A percentile compares a stretch with the other conserved stretches of the same genome.
These are phyloP conservation scores for Amorpha juglandis DNA, from an alignment of 2,888 invertebrate genomes.

Conservation along the genomic window DNA sequence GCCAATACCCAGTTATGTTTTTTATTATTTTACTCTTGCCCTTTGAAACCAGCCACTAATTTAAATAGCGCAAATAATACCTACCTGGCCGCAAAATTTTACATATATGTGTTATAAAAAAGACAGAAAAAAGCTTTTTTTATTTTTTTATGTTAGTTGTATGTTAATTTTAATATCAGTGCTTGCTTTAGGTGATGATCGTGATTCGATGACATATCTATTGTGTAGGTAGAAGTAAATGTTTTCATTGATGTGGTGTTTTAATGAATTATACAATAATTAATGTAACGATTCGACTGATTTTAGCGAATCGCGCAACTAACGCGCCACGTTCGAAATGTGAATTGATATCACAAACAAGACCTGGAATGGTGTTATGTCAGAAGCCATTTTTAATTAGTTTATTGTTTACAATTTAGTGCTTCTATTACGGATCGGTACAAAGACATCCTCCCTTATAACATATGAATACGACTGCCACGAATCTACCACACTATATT, in stretches of 20 bases:
- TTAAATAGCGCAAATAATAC: constrained; percentile 28
- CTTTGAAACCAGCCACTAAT: constrained; percentile 40
- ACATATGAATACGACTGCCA: constrained; percentile 45
- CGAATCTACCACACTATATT: constrained; percentile 68
- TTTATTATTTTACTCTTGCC: constrained; percentile 44
- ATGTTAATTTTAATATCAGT: constrained; percentile 28
- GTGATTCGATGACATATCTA: constrained; percentile 83
- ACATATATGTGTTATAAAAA: not conserved
- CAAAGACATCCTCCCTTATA: constrained; percentile 12
- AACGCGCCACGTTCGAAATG: constrained; percentile 5
- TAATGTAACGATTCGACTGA: constrained; percentile 22
- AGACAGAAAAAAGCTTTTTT: constrained; percentile 21
- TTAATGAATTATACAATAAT: constrained; percentile 18
- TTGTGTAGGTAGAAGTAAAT: constrained; percentile 69
- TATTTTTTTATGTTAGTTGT: constrained; percentile 21
- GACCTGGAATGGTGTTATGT: constrained; percentile 15
- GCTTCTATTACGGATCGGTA: constrained; percentile 10
- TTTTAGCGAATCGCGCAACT: constrained; percentile 17
- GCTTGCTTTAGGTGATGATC: constrained; percentile 76
- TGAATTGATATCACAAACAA: constrained; percentile 1
- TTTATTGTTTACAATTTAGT: constrained; percentile 23
- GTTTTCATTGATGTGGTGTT: constrained; percentile 25
- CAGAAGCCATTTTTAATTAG: constrained; percentile 23
- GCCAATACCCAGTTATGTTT: constrained; percentile 34
- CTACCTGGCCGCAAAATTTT: not conserved